Evolutionary conservation across 2,888 invertebrate genomes (phyloP), one percentile per base, ranked within the genome.

Genomic region (Archips xylosteana): DNA sequence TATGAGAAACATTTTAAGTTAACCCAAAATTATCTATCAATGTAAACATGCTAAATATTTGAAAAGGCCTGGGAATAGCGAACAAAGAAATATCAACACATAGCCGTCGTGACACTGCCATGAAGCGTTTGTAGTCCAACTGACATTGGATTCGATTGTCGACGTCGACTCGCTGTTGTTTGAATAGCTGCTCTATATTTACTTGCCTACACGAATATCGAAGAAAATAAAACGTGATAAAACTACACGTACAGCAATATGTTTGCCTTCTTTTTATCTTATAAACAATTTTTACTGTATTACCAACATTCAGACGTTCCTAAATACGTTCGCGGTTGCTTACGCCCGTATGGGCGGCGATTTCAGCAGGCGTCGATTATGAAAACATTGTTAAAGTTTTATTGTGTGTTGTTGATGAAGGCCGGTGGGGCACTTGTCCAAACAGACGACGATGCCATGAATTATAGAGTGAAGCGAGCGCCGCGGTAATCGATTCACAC

Each of bases 371-470:
- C 87, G 89, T 90, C 89, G 90, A 90, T 90, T 92, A 90, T 91
- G 89, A 93, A 92, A 94, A 94, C 92, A 93, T 92, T 91, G 91
- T 94, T 93, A 92, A 92, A 91, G 87, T 92, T 92, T 92, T 90
- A 93, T 91, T 90, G 88, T 88, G 89, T 87, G 87, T 89, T 91
- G 91, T 89, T 91, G 90, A 90, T 89, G 92, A 92, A 92, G 92
- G 92, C 90, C 91, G 88, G 79, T 82, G 83, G 82, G 84, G 81
- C 92, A 92, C 92, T 93, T 94, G 93, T 93, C 89, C 92, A 94
- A 94, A 94, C 93, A 94, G 65, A 80, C 82, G 79, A 76, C 86
- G 89, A 89, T 90, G 86, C 81, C 80, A 79, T 90, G 92, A 94
- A 94, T 93, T 91, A 94, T 94, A 92, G 83, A 94, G 90, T 86